Base-by-base conservation (phyloP, 1,140 invertebrate genomes). In the Lucilia sericata region DNA sequence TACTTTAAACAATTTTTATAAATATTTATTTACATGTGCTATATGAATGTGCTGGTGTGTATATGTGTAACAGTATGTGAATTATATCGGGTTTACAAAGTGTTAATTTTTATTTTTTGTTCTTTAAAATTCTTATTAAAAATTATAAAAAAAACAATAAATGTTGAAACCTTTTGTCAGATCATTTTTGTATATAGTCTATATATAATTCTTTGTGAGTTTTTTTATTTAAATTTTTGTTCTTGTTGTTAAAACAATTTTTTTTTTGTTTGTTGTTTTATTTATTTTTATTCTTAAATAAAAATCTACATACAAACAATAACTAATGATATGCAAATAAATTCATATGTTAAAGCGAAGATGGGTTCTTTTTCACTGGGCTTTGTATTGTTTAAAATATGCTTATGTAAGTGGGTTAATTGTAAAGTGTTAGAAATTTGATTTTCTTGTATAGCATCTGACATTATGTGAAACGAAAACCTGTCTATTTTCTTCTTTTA, bases 301-400 rank as follows among this genome's bases (percentile, higher is more conserved):
- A n/a, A 70, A n/a, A 70, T 21, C n/a, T 19, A 21, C 55, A 60
- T 17, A 60, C 21, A 70, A 70, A 70, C 65, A 70, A 19, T 21
- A 21, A 19, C 65, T 70, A 70, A 70, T 70, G 65, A 70, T 70
- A 70, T 70, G 65, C 19, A 70, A 70, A 70, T 70, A 70, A 70
- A 70, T 70, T 70, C 65, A 70, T 70, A 70, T 70, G 65, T 70
- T 17, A 70, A 70, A 55, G 5, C 25, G 17, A 25, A 55, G 42
- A 42, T 42, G 42, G 42, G 2, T 60, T 60, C 55, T 60, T 60
- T 30, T 42, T 60, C n/a, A n/a, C n/a, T 60, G 14, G 55, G 14
- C n/a, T 60, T 60, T 60, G 14, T n/a, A 60, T 60, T 60, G n/a
- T 60, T 60, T 60, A n/a, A 60, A 60, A 14, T 7, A 60, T n/a